Base-by-base conservation (phyloP, 1,140 invertebrate species). In the Contarinia nasturtii region DNA sequence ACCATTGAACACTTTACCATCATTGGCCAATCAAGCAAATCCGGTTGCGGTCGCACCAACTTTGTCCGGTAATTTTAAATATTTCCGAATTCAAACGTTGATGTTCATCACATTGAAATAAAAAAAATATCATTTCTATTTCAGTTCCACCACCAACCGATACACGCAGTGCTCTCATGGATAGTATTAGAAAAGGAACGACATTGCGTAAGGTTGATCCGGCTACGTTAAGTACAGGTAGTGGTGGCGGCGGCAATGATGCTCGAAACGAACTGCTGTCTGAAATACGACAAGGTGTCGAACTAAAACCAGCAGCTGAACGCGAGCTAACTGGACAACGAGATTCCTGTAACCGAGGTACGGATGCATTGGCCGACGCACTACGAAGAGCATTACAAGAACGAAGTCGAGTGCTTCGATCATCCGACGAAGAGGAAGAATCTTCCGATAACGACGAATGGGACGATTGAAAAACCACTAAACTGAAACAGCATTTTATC, bases 221-320 rank as follows among this genome's bases (percentile, higher is more conserved):
- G 18, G 58, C 61, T 10, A 66, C 63, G 52, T 51, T 50, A 17
- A 48, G 64, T 57, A 54, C 57, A 52, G 46, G 54, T 51, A 52
- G 27, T 27, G 55, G 20, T 14, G n/a, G 22, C 21, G 20, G 43
- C 40, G 51, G 51, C 44, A 10, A 55, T 19, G 72, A 79, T 53
- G 59, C 72, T 7, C 68, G 84, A 52, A 78, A 73, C 55, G 77
- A 87, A 58, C 66, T 90, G 40, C 64, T 92, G 50, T 75, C 74
- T 56, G 77, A 87, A 58, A 92, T 91, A 53, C 69, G 82, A 51
- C 75, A 77, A 60, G 87, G 87, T 45, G 70, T 80, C 44, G 73
- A 78, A 50, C 64, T 94, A 34, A 81, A 78, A 61, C 72, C 79
- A 17, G 80, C 54, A 5, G 47, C 48, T 8, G 53, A 58, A 19